Evolutionary conservation across 1,140 invertebrate species (phyloP).

Genomic region (Drosophila takahashii): DNA sequence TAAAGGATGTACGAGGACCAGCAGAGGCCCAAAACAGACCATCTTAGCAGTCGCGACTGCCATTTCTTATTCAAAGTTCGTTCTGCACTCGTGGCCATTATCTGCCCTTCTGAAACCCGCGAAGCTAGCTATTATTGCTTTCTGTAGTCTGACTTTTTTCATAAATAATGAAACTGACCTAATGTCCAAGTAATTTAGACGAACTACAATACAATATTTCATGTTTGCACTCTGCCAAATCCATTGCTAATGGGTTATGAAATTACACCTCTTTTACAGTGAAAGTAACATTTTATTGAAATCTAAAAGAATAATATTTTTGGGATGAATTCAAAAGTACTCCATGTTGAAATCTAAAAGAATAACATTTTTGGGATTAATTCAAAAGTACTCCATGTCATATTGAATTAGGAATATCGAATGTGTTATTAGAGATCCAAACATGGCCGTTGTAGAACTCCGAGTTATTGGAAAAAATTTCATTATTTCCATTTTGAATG

Average conservation of each 20-base stretch:
- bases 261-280: too few relatives aligned
- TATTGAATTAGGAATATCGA: slow-evolving; percentile 30
- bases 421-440: slow-evolving; percentile 18
- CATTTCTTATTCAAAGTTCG: neutral
- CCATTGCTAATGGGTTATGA: too few relatives aligned
- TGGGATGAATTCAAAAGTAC: slow-evolving; percentile 7
- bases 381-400: slow-evolving; percentile 35
- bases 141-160: neutral
- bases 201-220: neutral
- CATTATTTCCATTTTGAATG: slow-evolving; percentile 17
- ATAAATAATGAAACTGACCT: neutral
- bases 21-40: neutral
- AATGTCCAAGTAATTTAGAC: neutral
- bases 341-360: slow-evolving; percentile 27
- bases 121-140: neutral
- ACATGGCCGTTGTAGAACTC: neutral
- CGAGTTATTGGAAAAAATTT: slow-evolving; percentile 1
- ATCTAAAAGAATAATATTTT: too few relatives aligned
- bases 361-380: neutral
- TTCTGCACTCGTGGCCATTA: neutral
- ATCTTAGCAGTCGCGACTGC: neutral
- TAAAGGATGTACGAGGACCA: neutral
- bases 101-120: neutral
- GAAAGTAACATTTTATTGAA: too few relatives aligned
- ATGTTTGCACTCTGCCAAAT: too few relatives aligned